Percentiles rank a stretch among this genome's conserved stretches.
Conservation (phyloP, 2,888 invertebrate species). For the Ophraella communa region DNA sequence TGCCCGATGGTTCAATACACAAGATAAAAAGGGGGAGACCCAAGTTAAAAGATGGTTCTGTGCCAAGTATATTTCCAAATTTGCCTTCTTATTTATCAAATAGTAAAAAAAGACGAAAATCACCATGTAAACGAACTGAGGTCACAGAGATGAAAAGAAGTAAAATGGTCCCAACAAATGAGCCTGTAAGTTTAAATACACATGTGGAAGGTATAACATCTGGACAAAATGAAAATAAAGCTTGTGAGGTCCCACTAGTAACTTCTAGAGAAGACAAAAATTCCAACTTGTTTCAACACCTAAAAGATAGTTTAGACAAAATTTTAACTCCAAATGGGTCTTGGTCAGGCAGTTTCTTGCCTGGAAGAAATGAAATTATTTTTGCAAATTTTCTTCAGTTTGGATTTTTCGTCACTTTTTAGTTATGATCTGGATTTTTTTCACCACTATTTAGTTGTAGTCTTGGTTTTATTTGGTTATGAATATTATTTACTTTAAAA, state of each 20-base stretch:
- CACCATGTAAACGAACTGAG: background rate
- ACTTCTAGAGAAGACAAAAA: background rate
- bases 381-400: too few species aligned
- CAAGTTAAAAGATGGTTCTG: too few species aligned
- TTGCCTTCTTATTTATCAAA: background rate
- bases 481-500: background rate
- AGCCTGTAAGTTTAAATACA: too few species aligned
- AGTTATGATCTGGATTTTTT: background rate
- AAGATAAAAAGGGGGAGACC: too few species aligned
- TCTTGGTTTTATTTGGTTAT: background rate
- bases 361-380: background rate
- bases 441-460: background rate
- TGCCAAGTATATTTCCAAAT: background rate
- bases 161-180: background rate
- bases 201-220: too few species aligned
- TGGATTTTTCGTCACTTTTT: too few species aligned
- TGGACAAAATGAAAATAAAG: background rate
- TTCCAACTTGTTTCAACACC: background rate
- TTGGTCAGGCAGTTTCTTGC: background rate
- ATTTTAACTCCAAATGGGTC: background rate
- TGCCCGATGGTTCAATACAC: too few species aligned
- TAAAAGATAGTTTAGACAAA: background rate
- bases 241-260: background rate
- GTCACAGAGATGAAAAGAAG: background rate
- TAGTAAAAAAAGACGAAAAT: background rate